Base-by-base conservation (phyloP, 1,140 invertebrate species). In the Diabrotica undecimpunctata region DNA sequence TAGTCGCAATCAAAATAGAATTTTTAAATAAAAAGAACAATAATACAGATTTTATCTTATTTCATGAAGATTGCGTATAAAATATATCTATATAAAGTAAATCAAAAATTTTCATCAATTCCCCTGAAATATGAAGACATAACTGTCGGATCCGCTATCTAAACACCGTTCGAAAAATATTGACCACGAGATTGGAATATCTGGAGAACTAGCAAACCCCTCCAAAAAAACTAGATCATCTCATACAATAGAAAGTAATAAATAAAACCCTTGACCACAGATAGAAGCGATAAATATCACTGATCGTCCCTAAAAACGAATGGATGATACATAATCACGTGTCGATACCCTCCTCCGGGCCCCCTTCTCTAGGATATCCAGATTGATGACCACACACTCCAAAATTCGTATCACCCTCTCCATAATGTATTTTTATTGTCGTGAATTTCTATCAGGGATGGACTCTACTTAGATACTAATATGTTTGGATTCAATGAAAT, bases 391-490 rank as follows among this genome's bases (percentile, higher is more conserved):
- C 55, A 57, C 55, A 57, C n/a, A 46, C 41, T 46, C 8, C 41
- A 46, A 46, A 57, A 25, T 57, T 37, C 37, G 55, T n/a, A 37
- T 12, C 55, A 12, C 53, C 37, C 55, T 38, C 35, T 57, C 25
- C 55, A 57, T 57, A 57, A 57, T 57, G 55, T 57, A 57, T 57
- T 57, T 57, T 57, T 57, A 57, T 57, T 57, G 55, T 57, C 37
- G 55, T 46, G 41, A 10, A 46, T 46, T n/a, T 46, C 25, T 57
- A 57, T 25, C 36, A 57, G 55, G 38, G 55, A 5, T 37, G n/a
- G 41, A 4, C 25, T 25, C 25, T 25, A 25, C 25, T 25, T 25
- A 25, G 25, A 4, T 25, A 25, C 25, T 25, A 25, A 25, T 2
- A 25, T 25, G 25, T 25, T 25, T 25, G 25, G 25, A 25, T 25